Conservation (phyloP, 2,113 vertebrate genomes). For the Anarrhichthys ocellatus region DNA sequence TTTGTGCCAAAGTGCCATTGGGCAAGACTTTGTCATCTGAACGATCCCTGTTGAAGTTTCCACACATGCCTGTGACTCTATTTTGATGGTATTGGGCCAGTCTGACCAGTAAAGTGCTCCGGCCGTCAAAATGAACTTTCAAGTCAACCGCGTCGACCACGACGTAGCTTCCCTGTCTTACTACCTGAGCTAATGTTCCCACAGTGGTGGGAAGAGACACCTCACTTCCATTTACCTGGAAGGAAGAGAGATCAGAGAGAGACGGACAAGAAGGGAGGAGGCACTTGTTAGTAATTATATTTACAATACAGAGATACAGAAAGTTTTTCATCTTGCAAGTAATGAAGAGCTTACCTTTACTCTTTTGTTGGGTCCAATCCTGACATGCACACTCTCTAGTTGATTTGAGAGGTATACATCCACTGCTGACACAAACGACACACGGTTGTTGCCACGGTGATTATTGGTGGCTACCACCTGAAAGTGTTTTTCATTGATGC, state of each 20-base stretch:
- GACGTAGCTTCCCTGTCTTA: slow-evolving; percentile 51
- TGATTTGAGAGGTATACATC: slow-evolving; percentile 70
- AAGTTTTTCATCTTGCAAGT: not conserved
- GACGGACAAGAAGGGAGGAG: not conserved
- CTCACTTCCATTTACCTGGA: slow-evolving; percentile 68
- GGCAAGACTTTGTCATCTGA: slow-evolving; percentile 78
- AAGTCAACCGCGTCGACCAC: slow-evolving; percentile 59
- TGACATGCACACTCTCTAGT: slow-evolving; percentile 39
- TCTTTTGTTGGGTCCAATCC: slow-evolving; percentile 64
- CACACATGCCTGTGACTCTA: slow-evolving; percentile 75
- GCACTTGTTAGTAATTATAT: not conserved
- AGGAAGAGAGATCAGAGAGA: slow-evolving; percentile 8
- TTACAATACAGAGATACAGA: not conserved
- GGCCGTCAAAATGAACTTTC: slow-evolving; percentile 71
- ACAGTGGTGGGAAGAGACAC: slow-evolving; percentile 46
- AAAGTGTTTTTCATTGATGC: slow-evolving; percentile 56
- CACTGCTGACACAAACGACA: slow-evolving; percentile 78
- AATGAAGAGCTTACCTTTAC: slow-evolving; percentile 63
- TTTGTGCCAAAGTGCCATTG: slow-evolving; percentile 61
- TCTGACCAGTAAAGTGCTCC: slow-evolving; percentile 63
- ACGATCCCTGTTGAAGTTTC: slow-evolving; percentile 75
- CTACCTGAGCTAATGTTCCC: slow-evolving; percentile 51
- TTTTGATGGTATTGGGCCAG: slow-evolving; percentile 34
- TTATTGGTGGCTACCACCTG: slow-evolving; percentile 70
- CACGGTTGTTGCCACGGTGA: slow-evolving; percentile 42